A percentile compares a stretch with the other conserved stretches of the same genome.
Conservation (phyloP, 1,140 invertebrate species). For the Drosophila malerkotliana region DNA sequence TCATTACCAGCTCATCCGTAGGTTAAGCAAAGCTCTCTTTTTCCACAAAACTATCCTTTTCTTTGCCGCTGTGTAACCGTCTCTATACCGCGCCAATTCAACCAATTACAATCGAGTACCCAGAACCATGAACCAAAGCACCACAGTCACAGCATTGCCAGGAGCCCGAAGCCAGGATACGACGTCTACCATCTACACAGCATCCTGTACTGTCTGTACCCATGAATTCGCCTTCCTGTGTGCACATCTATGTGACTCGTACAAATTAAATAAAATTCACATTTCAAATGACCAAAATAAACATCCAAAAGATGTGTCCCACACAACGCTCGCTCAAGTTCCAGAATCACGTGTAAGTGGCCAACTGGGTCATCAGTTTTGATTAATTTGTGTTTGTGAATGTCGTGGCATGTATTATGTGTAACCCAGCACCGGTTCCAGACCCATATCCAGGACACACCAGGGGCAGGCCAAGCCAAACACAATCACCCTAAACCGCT, state of each 20-base stretch:
- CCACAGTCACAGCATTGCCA: constrained; percentile 30
- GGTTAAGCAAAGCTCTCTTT: constrained; percentile 48
- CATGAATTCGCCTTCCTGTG: constrained; percentile 30
- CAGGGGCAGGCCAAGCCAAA: neutral
- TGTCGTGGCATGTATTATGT: constrained; percentile 28
- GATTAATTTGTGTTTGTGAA: constrained; percentile 45
- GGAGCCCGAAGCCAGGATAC: constrained; percentile 28
- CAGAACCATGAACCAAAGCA: constrained; percentile 37
- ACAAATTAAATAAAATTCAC: constrained; percentile 17
- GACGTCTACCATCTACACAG: constrained; percentile 8
- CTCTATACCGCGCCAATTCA: constrained; percentile 45
- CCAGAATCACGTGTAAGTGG: constrained; percentile 38
- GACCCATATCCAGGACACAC: constrained; percentile 8
- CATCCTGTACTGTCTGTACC: constrained; percentile 34
- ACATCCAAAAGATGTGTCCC: constrained; percentile 31
- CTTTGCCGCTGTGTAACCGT: constrained; percentile 35
- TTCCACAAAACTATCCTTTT: constrained; percentile 19
- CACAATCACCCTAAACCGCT: neutral
- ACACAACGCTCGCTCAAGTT: constrained; percentile 21
- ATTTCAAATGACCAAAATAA: too few relatives aligned
- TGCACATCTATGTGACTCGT: constrained; percentile 31
- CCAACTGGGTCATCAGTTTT: constrained; percentile 27
- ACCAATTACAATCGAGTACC: constrained; percentile 14
- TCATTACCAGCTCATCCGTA: constrained; percentile 52
- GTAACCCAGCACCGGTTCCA: constrained; percentile 26